Evolutionary conservation across 2,888 invertebrate genomes (phyloP).

Genomic region (Yponomeuta evonymella): DNA sequence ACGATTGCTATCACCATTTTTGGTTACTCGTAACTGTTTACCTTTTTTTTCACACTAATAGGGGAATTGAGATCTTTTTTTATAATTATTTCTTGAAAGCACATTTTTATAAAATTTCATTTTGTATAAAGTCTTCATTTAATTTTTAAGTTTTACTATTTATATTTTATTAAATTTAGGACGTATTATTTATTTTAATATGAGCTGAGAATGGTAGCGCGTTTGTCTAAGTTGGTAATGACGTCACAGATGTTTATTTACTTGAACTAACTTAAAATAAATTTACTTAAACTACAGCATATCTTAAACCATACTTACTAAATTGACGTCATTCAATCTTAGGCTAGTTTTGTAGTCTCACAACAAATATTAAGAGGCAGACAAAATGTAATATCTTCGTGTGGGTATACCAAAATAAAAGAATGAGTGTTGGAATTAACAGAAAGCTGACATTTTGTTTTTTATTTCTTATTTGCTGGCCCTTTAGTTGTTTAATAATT

Average conservation of each 20-base stretch:
- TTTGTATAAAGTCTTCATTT: slow-evolving; percentile 17
- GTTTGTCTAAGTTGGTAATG: slow-evolving; percentile 42
- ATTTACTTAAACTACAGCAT: neutral
- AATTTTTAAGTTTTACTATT: slow-evolving; percentile 15
- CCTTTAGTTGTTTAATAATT: neutral
- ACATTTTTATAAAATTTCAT: slow-evolving; percentile 16
- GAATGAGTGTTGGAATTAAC: slow-evolving; percentile 77
- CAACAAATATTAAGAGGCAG: slow-evolving; percentile 72
- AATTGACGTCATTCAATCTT: slow-evolving; percentile 43
- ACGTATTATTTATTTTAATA: slow-evolving; percentile 23
- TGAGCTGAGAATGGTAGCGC: slow-evolving; percentile 48
- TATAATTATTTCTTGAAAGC: slow-evolving; percentile 3
- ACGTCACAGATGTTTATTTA: slow-evolving; percentile 33
- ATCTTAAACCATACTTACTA: neutral
- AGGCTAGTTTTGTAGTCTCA: slow-evolving; percentile 59
- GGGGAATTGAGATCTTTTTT: slow-evolving; percentile 10
- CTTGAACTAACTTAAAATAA: neutral
- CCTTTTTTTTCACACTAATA: slow-evolving; percentile 2
- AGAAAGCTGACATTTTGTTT: slow-evolving; percentile 68
- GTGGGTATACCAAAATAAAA: slow-evolving; percentile 70
- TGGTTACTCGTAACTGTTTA: neutral
- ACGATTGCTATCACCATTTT: neutral
- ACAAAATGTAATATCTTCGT: slow-evolving; percentile 44
- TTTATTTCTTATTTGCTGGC: slow-evolving; percentile 44
- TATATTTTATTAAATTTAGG: slow-evolving; percentile 14